Percentiles rank a stretch among this genome's conserved stretches.
phyloP scores from a whole-genome alignment of 2,113 vertebrate species.

The Gymnarchus niloticus region DNA sequence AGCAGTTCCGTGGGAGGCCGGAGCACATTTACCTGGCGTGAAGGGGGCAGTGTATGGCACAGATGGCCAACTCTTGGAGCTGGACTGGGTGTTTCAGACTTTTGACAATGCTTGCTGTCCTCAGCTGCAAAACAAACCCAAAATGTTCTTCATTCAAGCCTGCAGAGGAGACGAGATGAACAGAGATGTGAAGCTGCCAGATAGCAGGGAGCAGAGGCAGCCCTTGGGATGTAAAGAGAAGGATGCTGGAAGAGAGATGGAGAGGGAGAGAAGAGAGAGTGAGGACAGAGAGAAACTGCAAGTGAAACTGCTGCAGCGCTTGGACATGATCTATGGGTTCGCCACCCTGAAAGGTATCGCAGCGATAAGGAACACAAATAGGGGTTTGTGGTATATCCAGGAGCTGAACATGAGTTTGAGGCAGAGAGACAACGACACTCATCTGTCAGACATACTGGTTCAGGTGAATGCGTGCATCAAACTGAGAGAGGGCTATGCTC shows the following conservation, averaged over 20 bases:
- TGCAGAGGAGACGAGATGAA: slow-evolving; percentile 87
- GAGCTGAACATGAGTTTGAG: slow-evolving; percentile 78
- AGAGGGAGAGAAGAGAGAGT: too few species aligned
- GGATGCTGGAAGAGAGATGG: slow-evolving; percentile 75
- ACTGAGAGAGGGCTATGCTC: slow-evolving; percentile 84
- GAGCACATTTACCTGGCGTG: slow-evolving; percentile 84
- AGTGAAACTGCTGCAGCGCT: slow-evolving; percentile 81
- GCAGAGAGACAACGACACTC: slow-evolving; percentile 72
- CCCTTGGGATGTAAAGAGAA: slow-evolving; percentile 75
- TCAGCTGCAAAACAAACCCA: slow-evolving; percentile 93
- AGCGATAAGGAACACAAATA: slow-evolving; percentile 92
- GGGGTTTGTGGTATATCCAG: slow-evolving; percentile 92
- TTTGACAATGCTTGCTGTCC: slow-evolving; percentile 90
- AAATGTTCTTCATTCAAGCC: slow-evolving; percentile 97
- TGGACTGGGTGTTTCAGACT: slow-evolving; percentile 82
- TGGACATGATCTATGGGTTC: slow-evolving; percentile 94
- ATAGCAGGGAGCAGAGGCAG: slow-evolving; percentile 65
- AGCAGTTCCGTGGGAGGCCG: slow-evolving; percentile 63
- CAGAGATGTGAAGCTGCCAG: slow-evolving; percentile 82
- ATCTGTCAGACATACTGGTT: slow-evolving; percentile 90
- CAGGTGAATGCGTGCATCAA: slow-evolving; percentile 90
- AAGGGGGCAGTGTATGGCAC: slow-evolving; percentile 86
- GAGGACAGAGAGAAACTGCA: slow-evolving; percentile 53
- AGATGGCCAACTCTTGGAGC: slow-evolving; percentile 79
- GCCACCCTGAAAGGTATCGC: slow-evolving; percentile 95